Base-by-base conservation (phyloP, 2,888 invertebrate genomes). In the Hipparchia semele region DNA sequence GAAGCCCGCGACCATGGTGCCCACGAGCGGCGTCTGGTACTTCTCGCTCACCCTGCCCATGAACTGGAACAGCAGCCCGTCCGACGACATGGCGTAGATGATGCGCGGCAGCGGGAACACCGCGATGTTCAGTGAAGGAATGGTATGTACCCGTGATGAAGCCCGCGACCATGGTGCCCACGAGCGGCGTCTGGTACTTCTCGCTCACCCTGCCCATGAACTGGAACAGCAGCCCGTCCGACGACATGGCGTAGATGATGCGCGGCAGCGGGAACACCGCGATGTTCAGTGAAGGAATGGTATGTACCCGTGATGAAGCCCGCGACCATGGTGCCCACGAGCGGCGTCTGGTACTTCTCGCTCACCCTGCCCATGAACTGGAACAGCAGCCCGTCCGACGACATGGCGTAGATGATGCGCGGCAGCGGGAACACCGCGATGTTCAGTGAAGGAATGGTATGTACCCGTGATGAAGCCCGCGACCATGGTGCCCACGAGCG, bases 351-450 rank as follows among this genome's bases (percentile, higher is more conserved):
- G 84, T 96, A 98, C 77, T 95, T 94, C 45, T 95, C 94, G 88
- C 95, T 96, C 7, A 98, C 96, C 74, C 94, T 94, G 0, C 97
- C 97, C 87, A 98, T 91, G 87, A 95, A 96, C 76, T 95, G 93
- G 90, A 97, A 98, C 79, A 98, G 94, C 45, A 98, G 90, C 0
- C 98, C 98, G 86, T 98, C 98, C 9, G 96, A 94, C 0, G 98
- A 96, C 98, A 98, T 98, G 46, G 98, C 97, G 89, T 98, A 98
- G 67, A 98, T 96, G 68, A 98, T 96, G 76, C 98, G 95, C 0
- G 98, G 98, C 61, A 98, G 89, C 0, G 98, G 97, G 84, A 97
- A 98, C 95, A 98, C 97, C 0, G 97, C 96, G 3, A 39, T 2
- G 39, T 5, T 39, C 3, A 39, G 3, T 4, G 3, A 39, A 39